A percentile compares a stretch with the other conserved stretches of the same genome.
Evolutionary conservation across 2,797 vertebrate genomes (phyloP).

Genomic region (Lates japonicus): DNA sequence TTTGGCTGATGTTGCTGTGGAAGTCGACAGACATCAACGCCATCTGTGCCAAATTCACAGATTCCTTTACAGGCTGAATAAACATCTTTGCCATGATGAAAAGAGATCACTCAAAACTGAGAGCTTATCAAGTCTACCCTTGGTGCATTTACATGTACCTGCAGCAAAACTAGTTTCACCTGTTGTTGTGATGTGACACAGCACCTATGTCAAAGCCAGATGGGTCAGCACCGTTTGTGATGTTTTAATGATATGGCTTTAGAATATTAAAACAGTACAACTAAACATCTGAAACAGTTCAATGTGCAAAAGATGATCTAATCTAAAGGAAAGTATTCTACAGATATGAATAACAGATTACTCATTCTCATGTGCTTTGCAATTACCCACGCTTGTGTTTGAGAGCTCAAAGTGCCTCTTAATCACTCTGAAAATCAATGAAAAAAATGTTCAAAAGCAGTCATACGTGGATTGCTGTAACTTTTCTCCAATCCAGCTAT

Average conservation of each 20-base stretch:
- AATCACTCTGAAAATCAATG: slow-evolving; percentile 42
- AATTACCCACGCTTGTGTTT: slow-evolving; percentile 34
- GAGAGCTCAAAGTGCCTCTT: slow-evolving; percentile 55
- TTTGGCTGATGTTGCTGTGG: neutral
- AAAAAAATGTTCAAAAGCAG: slow-evolving; percentile 37
- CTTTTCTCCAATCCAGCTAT: slow-evolving; percentile 43
- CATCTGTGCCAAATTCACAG: slow-evolving; percentile 1
- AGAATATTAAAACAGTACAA: neutral
- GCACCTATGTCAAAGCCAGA: slow-evolving; percentile 7
- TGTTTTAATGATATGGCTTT: slow-evolving; percentile 5
- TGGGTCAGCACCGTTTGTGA: neutral
- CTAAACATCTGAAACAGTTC: slow-evolving; percentile 19
- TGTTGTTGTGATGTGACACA: neutral
- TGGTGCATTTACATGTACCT: slow-evolving; percentile 19
- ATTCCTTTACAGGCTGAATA: slow-evolving; percentile 3
- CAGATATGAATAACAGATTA: slow-evolving; percentile 37
- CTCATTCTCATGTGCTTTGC: slow-evolving; percentile 24
- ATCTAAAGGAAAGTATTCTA: slow-evolving; percentile 10
- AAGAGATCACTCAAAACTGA: slow-evolving; percentile 17
- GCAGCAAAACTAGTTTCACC: neutral
- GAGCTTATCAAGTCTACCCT: slow-evolving; percentile 13
- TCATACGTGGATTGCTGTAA: slow-evolving; percentile 37
- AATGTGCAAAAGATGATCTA: slow-evolving; percentile 1
- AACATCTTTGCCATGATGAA: slow-evolving; percentile 26
- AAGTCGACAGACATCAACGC: slow-evolving; percentile 22